Base-by-base conservation (phyloP, 2,113 vertebrate genomes). In the Spermophilus dauricus region DNA sequence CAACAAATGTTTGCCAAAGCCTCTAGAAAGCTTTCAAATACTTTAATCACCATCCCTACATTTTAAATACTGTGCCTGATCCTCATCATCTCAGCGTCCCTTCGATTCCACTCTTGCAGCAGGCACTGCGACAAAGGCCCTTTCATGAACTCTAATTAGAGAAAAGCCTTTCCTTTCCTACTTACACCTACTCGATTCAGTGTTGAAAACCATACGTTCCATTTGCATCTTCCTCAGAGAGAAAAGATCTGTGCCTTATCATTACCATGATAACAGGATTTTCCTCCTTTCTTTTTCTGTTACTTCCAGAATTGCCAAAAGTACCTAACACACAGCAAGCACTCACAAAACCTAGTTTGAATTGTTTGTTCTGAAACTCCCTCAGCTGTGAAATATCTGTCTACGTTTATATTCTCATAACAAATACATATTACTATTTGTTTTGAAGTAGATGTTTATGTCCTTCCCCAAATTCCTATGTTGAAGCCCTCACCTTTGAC, bases 1-100 rank as follows among this genome's bases (percentile, higher is more conserved):
- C 39, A 39, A 32, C 4, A 18, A 42, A 75, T n/a, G 39, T 89
- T 69, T 86, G 84, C 84, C 92, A 48, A 83, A 84, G 82, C 37
- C 82, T 81, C 65, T 28, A 48, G 45, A 13, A 75, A 87, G 63
- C 91, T 95, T 92, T 75, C 76, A 81, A 65, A 93, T 58, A 39
- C 75, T 94, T 95, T 26, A 65, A 92, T 87, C 81, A 51, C 92
- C 45, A 5, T 42, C 34, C 32, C 42, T 20, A 69, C 39, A 42
- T 53, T 89, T 91, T 80, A 69, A 94, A 83, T 8, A 30, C 69
- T 0, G 3, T 67, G 75, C 75, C 92, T 39, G 30, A 37, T 20
- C 34, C n/a, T 78, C 92, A 65, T 92, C 67, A 89, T 37, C 83
- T 51, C 37, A 20, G 83, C 94, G 48, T 93, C 78, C 58, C 84